Evolutionary conservation across 2,797 vertebrate species (phyloP).

Genomic region (Acrossocheilus wenchowensis): DNA sequence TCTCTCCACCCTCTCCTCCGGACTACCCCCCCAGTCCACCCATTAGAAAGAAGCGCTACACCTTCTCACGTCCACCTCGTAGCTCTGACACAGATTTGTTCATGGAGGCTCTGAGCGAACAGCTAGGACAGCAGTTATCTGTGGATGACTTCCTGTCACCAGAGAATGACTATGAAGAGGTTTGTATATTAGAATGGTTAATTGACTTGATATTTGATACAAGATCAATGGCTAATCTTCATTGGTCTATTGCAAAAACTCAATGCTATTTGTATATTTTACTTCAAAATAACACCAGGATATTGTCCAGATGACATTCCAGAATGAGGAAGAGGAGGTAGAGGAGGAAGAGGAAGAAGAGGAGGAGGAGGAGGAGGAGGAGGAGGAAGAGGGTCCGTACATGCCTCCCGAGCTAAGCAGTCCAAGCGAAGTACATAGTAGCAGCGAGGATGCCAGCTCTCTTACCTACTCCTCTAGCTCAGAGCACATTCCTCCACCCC

Average conservation of each 20-base stretch:
- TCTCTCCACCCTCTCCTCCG: constrained; percentile 83
- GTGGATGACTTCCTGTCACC: constrained; percentile 95
- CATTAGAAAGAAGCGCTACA: constrained; percentile 87
- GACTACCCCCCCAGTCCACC: constrained; percentile 80
- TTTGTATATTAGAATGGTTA: constrained; percentile 64
- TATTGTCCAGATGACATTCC: constrained; percentile 91
- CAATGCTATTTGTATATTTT: constrained; percentile 77
- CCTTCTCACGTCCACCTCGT: constrained; percentile 88
- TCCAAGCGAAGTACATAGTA: constrained; percentile 89
- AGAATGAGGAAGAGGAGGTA: constrained; percentile 78
- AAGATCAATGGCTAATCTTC: not conserved
- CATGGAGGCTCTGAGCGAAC: constrained; percentile 91
- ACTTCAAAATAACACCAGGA: constrained; percentile 79
- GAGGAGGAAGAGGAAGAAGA: constrained; percentile 85
- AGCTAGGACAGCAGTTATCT: constrained; percentile 88
- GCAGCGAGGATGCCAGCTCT: constrained; percentile 93
- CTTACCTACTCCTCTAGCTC: constrained; percentile 96
- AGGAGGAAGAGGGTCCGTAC: constrained; percentile 85
- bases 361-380: constrained; percentile 83
- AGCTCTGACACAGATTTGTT: constrained; percentile 94
- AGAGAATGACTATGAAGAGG: constrained; percentile 98
- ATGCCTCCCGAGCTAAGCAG: constrained; percentile 89
- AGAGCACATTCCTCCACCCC: constrained; percentile 91
- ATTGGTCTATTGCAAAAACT: not conserved
- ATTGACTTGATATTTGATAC: not conserved